Evolutionary conservation across 2,888 invertebrate species (phyloP), one percentile per base, ranked within the genome.

Genomic region (Rhingia rostrata): DNA sequence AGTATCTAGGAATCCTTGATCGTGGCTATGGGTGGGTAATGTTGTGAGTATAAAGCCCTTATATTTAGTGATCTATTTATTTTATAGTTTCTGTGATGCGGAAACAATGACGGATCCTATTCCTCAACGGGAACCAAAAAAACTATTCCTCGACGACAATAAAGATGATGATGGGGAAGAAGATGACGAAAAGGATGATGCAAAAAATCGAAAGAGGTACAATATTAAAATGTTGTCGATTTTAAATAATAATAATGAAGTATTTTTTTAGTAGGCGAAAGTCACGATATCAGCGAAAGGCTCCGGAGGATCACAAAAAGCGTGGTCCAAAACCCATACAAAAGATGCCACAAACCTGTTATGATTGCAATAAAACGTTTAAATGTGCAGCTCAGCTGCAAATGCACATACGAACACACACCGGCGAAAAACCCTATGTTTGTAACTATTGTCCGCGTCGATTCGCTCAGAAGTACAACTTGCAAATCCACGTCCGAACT

Each of bases 381-480:
- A 92, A 93, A 89, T 94, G 94, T 87, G 92, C 93, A 60, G 93
- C 94, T 0, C 94, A 94, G 87, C 88, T 94, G 10, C 94, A 94
- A 82, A 93, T 93, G 91, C 94, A 94, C 90, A 92, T 93, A 9
- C 93, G 94, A 69, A 94, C 93, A 0, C 94, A 94, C 72, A 94
- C 94, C 0, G 94, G 94, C 0, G 94, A 93, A 75, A 93, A 93
- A 54, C 94, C 94, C 0, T 94, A 92, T 88, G 89, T 89, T 0
- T 94, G 94, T 86, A 92, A 91, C 87, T 93, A 93, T 86, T 94
- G 94, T 80, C 92, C 93, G 0, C 92, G 93, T 10, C 90, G 93
- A 5, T 94, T 94, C 86, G 93, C 93, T 1, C 94, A 94, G 87
- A 94, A 94, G 88, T 93, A 94, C 87, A 94, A 94, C 88, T 90